Conservation (phyloP, 2,797 vertebrate genomes). For the Natrix natrix region DNA sequence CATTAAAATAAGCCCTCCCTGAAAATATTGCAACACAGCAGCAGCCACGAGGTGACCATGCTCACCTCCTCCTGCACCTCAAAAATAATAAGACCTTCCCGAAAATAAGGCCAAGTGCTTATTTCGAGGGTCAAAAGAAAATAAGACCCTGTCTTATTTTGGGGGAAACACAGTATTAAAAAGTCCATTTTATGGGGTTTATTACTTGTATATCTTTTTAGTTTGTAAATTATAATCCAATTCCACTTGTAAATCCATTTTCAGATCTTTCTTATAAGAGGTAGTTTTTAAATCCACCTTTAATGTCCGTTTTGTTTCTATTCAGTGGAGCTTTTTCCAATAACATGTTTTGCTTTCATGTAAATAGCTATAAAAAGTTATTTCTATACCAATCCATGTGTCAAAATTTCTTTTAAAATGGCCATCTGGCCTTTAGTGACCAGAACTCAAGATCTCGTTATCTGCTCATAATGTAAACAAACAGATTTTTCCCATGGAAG, state of each 20-base stretch:
- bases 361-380: neutral
- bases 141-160: too few species aligned
- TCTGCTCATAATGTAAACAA: neutral
- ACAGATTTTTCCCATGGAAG: neutral
- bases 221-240: neutral
- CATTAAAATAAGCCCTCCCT: too few species aligned
- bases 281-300: neutral
- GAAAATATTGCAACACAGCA: too few species aligned
- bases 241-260: neutral
- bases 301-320: neutral
- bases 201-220: neutral
- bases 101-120: too few species aligned
- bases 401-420: neutral
- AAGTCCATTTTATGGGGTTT: neutral
- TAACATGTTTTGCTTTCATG: neutral
- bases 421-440: neutral
- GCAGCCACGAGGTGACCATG: too few species aligned
- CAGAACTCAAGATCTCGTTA: neutral
- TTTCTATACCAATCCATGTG: neutral
- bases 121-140: too few species aligned
- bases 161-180: neutral
- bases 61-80: too few species aligned
- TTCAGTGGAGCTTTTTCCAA: neutral
- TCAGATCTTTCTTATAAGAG: neutral
- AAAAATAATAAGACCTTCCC: too few species aligned